These are phyloP conservation scores for Polietes domitor DNA, from an alignment of 2,888 invertebrate genomes.

Conservation along the genomic window DNA sequence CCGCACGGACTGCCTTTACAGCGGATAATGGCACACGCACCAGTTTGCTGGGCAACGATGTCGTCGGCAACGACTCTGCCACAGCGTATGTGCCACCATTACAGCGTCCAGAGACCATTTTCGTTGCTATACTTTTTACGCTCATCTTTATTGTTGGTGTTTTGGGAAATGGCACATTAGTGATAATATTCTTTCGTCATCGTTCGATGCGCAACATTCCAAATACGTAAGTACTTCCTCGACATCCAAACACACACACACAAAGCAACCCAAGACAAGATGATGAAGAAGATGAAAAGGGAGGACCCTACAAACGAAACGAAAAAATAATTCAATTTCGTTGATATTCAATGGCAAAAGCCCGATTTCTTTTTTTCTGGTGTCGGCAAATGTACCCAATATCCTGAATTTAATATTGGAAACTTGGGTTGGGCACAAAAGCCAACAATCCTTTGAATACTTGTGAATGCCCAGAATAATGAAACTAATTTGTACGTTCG, in stretches of 20 bases:
- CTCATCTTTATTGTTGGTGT: slow-evolving; percentile 94
- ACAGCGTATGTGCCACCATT: slow-evolving; percentile 84
- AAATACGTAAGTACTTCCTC: slow-evolving; percentile 86
- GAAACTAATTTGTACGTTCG: neutral
- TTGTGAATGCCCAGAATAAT: neutral
- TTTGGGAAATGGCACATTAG: slow-evolving; percentile 93
- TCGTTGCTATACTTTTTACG: slow-evolving; percentile 92
- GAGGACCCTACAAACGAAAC: neutral
- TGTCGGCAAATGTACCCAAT: neutral
- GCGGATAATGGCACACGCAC: slow-evolving; percentile 42
- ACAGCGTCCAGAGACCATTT: slow-evolving; percentile 90
- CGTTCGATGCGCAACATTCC: slow-evolving; percentile 95
- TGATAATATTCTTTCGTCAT: slow-evolving; percentile 91
- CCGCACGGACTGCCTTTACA: neutral
- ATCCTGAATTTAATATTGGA: neutral
- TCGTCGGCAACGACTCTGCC: slow-evolving; percentile 56
- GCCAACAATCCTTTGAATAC: neutral
- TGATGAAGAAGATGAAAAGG: neutral
- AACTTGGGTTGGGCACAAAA: neutral
- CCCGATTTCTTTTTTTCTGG: neutral
- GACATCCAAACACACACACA: too few species aligned
- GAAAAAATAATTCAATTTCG: neutral
- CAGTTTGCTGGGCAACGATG: slow-evolving; percentile 39
- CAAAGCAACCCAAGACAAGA: neutral
- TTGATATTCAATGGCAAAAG: neutral